phyloP scores from a whole-genome alignment of 1,140 invertebrate species.

The Drosophila subpulchrella region DNA sequence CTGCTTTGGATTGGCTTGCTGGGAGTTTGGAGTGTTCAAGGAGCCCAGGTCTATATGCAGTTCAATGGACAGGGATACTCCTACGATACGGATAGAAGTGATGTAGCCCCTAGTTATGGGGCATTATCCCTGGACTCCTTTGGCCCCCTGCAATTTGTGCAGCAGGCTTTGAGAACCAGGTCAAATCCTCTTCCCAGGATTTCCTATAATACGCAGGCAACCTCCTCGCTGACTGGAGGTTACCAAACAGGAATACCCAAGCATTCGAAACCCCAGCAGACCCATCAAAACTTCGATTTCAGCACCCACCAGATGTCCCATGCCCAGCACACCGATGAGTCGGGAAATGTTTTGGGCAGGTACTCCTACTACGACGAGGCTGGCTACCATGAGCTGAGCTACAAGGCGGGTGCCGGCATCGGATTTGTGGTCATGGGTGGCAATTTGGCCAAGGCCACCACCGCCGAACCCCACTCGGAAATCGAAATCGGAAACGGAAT shows the following conservation, averaged over 20 bases:
- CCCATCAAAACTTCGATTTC: slow-evolving; percentile 45
- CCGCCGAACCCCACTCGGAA: slow-evolving; percentile 24
- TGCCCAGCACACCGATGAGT: slow-evolving; percentile 88
- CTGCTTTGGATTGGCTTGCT: slow-evolving; percentile 9
- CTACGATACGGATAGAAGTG: slow-evolving; percentile 55
- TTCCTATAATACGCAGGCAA: not conserved
- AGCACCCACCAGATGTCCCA: slow-evolving; percentile 87
- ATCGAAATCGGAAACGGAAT: slow-evolving; percentile 37
- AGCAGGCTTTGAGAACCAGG: slow-evolving; percentile 39
- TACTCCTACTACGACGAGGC: slow-evolving; percentile 89
- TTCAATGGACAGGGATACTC: slow-evolving; percentile 63
- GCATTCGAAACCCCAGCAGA: not conserved
- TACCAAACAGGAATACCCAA: not conserved
- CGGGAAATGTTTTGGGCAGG: slow-evolving; percentile 88
- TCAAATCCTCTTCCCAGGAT: slow-evolving; percentile 5
- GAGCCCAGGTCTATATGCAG: slow-evolving; percentile 60
- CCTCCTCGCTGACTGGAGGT: slow-evolving; percentile 7
- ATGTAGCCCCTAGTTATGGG: slow-evolving; percentile 34
- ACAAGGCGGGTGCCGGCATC: slow-evolving; percentile 72
- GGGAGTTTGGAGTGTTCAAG: not conserved
- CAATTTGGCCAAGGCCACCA: slow-evolving; percentile 62
- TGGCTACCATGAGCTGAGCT: slow-evolving; percentile 73
- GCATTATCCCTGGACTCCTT: slow-evolving; percentile 6
- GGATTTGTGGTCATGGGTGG: slow-evolving; percentile 76
- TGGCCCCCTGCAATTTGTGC: slow-evolving; percentile 44